Base-by-base conservation (phyloP, 2,113 vertebrate genomes). In the Oreocharis arfaki region DNA sequence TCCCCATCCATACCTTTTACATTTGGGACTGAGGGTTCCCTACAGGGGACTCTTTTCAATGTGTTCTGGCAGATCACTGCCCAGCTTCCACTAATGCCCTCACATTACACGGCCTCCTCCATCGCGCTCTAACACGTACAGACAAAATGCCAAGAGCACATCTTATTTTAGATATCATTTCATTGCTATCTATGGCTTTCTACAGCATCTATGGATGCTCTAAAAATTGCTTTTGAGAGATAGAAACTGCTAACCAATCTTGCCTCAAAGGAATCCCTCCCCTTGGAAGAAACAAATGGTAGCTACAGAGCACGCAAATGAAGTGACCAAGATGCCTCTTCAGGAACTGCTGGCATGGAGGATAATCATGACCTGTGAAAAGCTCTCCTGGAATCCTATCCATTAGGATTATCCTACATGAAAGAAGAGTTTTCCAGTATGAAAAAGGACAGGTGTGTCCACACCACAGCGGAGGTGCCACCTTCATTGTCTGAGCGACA, bases 391-490 rank as follows among this genome's bases (percentile, higher is more conserved):
- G 95, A 96, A 96, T 96, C 92, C 96, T 64, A 60, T 69, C 94
- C 94, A 85, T 88, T 84, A 84, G 96, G 97, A 97, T 97, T 92
- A 96, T 64, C 79, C 70, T 81, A 95, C 87, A 81, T 77, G 94
- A 96, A 96, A 96, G 95, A 79, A 59, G 87, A 90, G 60, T 91
- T 74, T 96, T 93, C 75, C 89, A 89, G 90, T 92, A 91, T 86
- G 95, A 96, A 84, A 95, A 92, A 91, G 93, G 95, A 93, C 96
- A 97, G 97, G 96, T 95, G 92, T 93, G 91, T 78, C 77, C 92
- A 89, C 87, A 67, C 90, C 68, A 27, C 87, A 81, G 49, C 11
- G 49, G 55, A 77, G 93, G 93, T 94, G 84, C 93, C 90, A 93
- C 87, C 95, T 94, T 74, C 85, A 91, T 63, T 95, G 88, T 87